A percentile compares a stretch with the other conserved stretches of the same genome.
These are phyloP conservation scores for Atethmia centrago DNA, from an alignment of 2,888 invertebrate genomes.

Conservation along the genomic window DNA sequence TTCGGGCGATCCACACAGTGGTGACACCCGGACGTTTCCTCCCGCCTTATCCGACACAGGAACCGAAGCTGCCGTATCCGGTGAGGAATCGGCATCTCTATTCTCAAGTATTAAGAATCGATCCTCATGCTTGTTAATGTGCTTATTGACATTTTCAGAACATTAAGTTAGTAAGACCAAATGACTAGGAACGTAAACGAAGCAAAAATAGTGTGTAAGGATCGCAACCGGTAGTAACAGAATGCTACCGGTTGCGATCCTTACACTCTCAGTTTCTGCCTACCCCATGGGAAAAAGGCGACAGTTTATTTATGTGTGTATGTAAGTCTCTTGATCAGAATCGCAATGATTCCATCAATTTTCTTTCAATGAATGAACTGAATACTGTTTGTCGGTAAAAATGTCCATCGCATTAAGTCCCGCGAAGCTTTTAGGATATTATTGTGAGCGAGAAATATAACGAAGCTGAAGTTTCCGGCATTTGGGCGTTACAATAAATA, in stretches of 20 bases:
- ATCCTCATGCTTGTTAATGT: neutral
- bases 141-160: too few relatives aligned
- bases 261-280: too few relatives aligned
- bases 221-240: neutral
- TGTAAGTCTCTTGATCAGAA: neutral
- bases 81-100: too few relatives aligned
- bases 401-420: neutral
- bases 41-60: too few relatives aligned
- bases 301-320: too few relatives aligned
- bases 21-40: too few relatives aligned
- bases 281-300: too few relatives aligned
- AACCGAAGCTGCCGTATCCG: too few relatives aligned
- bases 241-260: too few relatives aligned
- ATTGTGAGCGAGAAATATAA: conserved; percentile 19
- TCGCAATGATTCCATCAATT: neutral
- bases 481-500: conserved; percentile 31
- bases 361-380: conserved; percentile 6
- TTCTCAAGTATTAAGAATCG: neutral
- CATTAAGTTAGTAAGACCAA: too few relatives aligned
- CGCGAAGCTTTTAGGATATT: conserved; percentile 19
- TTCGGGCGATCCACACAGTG: too few relatives aligned
- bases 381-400: neutral
- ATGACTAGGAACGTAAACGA: neutral
- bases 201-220: neutral
- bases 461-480: conserved; percentile 8